Conservation (phyloP, 2,797 vertebrate species). For the Ctenopoma kingsleyae region DNA sequence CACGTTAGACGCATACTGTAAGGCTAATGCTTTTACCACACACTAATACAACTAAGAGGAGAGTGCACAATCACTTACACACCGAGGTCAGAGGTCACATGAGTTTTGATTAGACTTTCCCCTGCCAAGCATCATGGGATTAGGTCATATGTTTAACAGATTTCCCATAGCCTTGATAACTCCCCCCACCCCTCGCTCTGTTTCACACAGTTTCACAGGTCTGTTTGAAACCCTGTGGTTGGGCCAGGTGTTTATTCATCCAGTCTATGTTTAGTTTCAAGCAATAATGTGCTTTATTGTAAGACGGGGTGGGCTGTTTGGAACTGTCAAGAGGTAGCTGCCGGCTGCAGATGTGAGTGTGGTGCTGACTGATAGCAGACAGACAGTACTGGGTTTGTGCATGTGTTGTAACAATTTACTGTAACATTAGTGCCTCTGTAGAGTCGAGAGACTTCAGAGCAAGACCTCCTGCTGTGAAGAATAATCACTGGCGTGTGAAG, state of each 20-base stretch:
- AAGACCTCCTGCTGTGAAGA: neutral
- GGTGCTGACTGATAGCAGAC: slow-evolving; percentile 17
- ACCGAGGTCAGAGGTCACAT: slow-evolving; percentile 10
- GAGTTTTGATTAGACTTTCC: slow-evolving; percentile 25
- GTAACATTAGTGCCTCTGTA: neutral
- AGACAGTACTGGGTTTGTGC: neutral
- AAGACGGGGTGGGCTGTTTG: neutral
- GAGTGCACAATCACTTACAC: slow-evolving; percentile 15
- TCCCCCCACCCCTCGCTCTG: neutral
- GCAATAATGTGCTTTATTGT: slow-evolving; percentile 11
- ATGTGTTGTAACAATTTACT: neutral
- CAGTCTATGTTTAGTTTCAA: slow-evolving; percentile 5
- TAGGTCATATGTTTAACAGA: slow-evolving; percentile 32
- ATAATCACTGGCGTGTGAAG: slow-evolving; percentile 1
- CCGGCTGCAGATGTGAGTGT: neutral
- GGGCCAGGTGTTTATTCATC: neutral
- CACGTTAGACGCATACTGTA: neutral
- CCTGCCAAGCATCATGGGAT: slow-evolving; percentile 7
- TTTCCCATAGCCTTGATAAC: slow-evolving; percentile 18
- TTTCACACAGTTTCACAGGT: neutral
- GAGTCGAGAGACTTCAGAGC: neutral
- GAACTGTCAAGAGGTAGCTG: neutral
- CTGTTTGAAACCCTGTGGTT: neutral
- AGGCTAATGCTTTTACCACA: neutral
- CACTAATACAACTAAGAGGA: slow-evolving; percentile 1